Evolutionary conservation across 2,797 vertebrate genomes (phyloP).

Genomic region (Chanos chanos): DNA sequence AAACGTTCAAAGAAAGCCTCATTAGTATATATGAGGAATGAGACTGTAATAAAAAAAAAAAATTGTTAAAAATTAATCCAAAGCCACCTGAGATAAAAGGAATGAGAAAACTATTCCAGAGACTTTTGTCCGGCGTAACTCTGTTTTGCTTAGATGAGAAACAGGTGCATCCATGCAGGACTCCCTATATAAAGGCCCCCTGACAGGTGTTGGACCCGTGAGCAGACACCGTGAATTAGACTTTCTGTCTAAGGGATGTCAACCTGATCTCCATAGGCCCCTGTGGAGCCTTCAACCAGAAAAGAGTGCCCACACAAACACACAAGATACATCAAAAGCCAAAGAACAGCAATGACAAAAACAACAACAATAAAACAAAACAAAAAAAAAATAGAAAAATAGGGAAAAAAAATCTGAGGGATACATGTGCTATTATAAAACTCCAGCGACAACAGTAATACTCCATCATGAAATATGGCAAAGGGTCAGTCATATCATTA

Average conservation of each 20-base stretch:
- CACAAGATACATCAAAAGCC: neutral
- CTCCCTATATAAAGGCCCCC: neutral
- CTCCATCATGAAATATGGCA: too few species aligned
- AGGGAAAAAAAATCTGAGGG: too few species aligned
- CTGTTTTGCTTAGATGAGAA: neutral
- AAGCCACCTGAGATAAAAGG: neutral
- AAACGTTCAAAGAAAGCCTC: too few species aligned
- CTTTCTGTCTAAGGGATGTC: neutral
- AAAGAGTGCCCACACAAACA: neutral
- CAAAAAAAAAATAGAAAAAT: too few species aligned
- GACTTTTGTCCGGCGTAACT: too few species aligned
- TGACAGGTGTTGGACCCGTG: constrained; percentile 17
- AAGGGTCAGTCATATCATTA: too few species aligned
- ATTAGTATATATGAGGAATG: too few species aligned
- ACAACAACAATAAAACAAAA: too few species aligned
- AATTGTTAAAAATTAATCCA: too few species aligned
- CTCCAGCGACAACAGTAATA: too few species aligned
- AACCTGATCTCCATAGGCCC: neutral
- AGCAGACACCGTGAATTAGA: constrained; percentile 9
- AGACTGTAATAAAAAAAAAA: too few species aligned
- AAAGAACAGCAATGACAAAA: neutral
- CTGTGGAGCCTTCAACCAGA: neutral
- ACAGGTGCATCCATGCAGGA: constrained; percentile 8
- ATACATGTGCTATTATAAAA: too few species aligned
- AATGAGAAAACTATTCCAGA: neutral